These are phyloP conservation scores for Chamaetylas fuelleborni DNA, from an alignment of 2,113 vertebrate genomes.

Conservation along the genomic window DNA sequence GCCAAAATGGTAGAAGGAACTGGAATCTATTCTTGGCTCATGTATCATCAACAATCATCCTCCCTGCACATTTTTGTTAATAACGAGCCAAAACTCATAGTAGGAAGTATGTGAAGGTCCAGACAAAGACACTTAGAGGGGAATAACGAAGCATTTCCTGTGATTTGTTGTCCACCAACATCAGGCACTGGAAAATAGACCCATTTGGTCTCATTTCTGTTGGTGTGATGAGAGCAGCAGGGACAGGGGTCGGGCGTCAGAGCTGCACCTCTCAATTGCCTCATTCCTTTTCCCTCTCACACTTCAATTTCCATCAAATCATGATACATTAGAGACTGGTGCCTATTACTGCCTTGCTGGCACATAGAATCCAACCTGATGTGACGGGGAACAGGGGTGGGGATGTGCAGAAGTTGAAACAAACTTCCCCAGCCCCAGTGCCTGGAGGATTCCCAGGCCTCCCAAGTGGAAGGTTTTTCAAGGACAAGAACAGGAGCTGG, in stretches of 20 bases:
- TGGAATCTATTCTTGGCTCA: constrained; percentile 27
- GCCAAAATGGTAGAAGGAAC: constrained; percentile 11
- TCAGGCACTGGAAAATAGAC: background rate
- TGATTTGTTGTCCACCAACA: background rate
- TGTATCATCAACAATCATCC: background rate
- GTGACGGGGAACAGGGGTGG: background rate
- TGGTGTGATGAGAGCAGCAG: background rate
- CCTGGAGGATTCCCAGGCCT: background rate
- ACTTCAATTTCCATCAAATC: background rate
- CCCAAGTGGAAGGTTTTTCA: background rate
- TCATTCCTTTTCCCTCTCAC: constrained; percentile 9
- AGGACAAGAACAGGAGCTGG: background rate
- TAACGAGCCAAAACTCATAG: background rate
- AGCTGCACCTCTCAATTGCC: background rate
- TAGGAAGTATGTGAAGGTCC: background rate
- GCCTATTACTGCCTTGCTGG: background rate
- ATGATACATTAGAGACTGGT: background rate
- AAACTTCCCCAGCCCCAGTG: background rate
- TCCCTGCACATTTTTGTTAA: background rate
- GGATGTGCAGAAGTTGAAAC: background rate
- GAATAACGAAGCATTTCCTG: background rate
- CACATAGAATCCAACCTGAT: fast-evolving
- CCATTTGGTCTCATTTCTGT: background rate
- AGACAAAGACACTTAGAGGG: background rate
- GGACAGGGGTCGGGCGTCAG: background rate